phyloP scores from a whole-genome alignment of 2,113 vertebrate species.

The Anoplopoma fimbria region DNA sequence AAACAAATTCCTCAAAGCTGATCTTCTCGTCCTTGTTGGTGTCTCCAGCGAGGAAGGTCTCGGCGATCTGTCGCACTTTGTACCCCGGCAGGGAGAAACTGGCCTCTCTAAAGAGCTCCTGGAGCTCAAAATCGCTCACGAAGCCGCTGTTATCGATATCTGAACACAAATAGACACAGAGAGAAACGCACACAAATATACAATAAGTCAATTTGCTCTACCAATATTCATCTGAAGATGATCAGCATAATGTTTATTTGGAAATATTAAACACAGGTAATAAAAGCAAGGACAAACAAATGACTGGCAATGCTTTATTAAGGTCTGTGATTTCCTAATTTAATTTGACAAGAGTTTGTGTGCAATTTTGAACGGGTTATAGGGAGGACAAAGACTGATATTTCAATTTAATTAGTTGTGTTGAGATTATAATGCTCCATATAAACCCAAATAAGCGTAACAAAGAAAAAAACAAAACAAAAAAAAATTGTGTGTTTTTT shows the following conservation, averaged over 20 bases:
- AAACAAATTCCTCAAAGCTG: constrained; percentile 97
- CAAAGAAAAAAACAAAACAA: no score
- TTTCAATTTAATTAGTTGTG: constrained; percentile 1
- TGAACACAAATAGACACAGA: constrained; percentile 65
- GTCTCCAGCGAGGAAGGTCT: constrained; percentile 91
- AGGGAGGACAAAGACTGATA: neutral
- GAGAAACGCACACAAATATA: neutral
- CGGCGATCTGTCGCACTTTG: constrained; percentile 93
- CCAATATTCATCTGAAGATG: constrained; percentile 2
- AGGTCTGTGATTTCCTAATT: neutral
- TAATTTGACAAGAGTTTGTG: neutral
- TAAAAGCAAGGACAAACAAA: constrained; percentile 1
- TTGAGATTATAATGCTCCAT: neutral
- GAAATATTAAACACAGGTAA: neutral
- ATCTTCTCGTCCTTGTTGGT: constrained; percentile 95
- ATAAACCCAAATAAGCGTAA: neutral
- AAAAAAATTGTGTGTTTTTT: neutral
- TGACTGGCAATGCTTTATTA: neutral
- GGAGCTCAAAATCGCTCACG: constrained; percentile 97
- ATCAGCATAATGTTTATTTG: neutral
- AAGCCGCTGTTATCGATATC: constrained; percentile 96
- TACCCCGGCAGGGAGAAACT: constrained; percentile 94
- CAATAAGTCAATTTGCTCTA: neutral
- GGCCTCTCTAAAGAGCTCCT: constrained; percentile 96
- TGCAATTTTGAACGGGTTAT: neutral